phyloP scores from a whole-genome alignment of 2,113 vertebrate species.

The Erythrocercus mccallii region DNA sequence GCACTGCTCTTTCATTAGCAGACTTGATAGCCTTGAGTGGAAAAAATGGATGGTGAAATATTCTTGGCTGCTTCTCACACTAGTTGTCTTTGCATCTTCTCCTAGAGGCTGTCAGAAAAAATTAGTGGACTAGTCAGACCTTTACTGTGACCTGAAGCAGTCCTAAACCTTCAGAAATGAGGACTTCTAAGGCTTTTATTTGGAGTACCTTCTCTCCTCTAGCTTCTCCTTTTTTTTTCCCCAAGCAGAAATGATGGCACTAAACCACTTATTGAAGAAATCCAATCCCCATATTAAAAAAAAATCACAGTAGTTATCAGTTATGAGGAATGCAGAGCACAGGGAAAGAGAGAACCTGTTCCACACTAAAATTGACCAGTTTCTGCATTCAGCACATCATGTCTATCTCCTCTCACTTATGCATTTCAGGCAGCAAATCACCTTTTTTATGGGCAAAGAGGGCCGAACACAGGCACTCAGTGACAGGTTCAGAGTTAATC shows the following conservation, averaged over 20 bases:
- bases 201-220: neutral
- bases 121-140: neutral
- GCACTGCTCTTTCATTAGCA: neutral
- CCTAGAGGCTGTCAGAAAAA: neutral
- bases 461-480: neutral
- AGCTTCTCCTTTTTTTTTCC: neutral
- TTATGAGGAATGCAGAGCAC: neutral
- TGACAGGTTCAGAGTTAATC: neutral
- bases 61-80: neutral
- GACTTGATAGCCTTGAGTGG: neutral
- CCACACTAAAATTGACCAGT: neutral
- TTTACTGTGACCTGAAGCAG: neutral
- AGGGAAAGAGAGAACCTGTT: neutral
- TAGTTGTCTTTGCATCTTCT: neutral
- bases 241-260: neutral
- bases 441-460: neutral
- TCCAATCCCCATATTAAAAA: neutral
- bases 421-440: neutral
- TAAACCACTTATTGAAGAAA: neutral
- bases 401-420: neutral
- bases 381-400: neutral
- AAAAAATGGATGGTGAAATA: neutral
- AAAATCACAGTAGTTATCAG: neutral
- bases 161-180: neutral
- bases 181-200: neutral